Percentiles rank a stretch among this genome's conserved stretches.
These are phyloP conservation scores for Todiramphus chloris DNA, from an alignment of 2,113 vertebrate genomes.

Conservation along the genomic window DNA sequence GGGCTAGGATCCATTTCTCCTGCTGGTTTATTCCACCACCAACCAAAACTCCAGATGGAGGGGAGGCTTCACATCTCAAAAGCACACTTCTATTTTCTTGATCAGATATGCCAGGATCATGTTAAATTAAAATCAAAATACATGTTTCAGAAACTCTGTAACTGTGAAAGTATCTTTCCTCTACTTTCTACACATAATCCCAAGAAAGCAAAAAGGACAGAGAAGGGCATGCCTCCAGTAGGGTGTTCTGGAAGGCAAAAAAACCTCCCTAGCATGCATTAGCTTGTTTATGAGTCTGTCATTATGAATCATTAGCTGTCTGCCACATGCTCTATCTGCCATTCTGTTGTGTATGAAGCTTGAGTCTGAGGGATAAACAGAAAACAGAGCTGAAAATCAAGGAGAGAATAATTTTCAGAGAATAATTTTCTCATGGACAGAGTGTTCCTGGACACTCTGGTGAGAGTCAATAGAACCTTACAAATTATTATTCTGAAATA, in stretches of 20 bases:
- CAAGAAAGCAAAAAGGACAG: neutral
- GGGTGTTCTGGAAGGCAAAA: neutral
- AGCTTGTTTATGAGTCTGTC: neutral
- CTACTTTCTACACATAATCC: neutral
- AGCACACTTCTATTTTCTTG: neutral
- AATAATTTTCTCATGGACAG: neutral
- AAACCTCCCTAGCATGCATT: neutral
- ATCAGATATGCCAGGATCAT: neutral
- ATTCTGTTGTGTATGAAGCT: neutral
- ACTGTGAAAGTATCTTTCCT: neutral
- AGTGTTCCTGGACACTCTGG: neutral
- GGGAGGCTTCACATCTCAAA: neutral
- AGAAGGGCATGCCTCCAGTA: neutral
- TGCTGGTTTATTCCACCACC: neutral
- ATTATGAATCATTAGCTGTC: neutral
- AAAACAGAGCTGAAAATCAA: neutral
- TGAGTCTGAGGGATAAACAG: neutral
- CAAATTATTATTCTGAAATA: neutral
- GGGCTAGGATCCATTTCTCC: constrained; percentile 12
- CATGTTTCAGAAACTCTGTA: neutral
- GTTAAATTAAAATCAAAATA: neutral
- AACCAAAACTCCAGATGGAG: constrained; percentile 41
- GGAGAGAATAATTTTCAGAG: neutral
- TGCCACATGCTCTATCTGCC: neutral
- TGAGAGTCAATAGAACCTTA: neutral